Percentiles rank a stretch among this genome's conserved stretches.
These are phyloP conservation scores for Drosophila pallidifrons DNA, from an alignment of 1,140 invertebrate species.

Conservation along the genomic window DNA sequence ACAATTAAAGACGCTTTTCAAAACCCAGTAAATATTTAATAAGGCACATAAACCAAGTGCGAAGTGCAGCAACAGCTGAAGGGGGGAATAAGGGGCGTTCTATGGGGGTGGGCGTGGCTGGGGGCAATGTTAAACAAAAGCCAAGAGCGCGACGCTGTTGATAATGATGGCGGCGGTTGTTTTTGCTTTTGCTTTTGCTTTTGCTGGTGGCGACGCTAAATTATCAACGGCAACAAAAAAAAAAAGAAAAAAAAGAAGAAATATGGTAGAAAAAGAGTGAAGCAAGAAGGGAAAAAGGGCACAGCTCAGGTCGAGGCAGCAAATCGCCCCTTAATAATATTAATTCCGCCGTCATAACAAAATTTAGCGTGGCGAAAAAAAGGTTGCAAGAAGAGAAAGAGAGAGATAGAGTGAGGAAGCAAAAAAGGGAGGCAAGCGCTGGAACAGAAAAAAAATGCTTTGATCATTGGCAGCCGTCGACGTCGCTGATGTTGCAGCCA, in stretches of 20 bases:
- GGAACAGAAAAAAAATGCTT: slow-evolving; percentile 58
- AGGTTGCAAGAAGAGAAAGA: slow-evolving; percentile 10
- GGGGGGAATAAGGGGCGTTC: neutral
- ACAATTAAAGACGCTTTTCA: slow-evolving; percentile 79
- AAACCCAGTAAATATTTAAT: slow-evolving; percentile 78
- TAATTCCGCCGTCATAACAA: slow-evolving; percentile 83
- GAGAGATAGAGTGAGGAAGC: neutral
- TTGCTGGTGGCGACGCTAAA: slow-evolving; percentile 60
- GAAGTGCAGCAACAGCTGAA: slow-evolving; percentile 24
- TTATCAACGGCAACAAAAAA: slow-evolving; percentile 63
- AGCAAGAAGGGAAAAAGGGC: slow-evolving; percentile 35
- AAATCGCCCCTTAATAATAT: slow-evolving; percentile 80
- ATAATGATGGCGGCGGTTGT: slow-evolving; percentile 56
- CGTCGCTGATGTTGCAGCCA: slow-evolving; percentile 22
- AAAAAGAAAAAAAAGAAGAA: slow-evolving; percentile 14
- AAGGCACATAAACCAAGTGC: slow-evolving; percentile 55
- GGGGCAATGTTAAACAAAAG: slow-evolving; percentile 66
- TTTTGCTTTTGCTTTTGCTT: slow-evolving; percentile 23
- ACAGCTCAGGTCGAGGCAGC: slow-evolving; percentile 46
- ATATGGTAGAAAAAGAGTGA: slow-evolving; percentile 10
- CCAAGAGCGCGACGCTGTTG: slow-evolving; percentile 58
- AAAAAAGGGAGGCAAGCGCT: slow-evolving; percentile 52
- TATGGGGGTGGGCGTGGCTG: neutral
- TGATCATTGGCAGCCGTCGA: slow-evolving; percentile 71
- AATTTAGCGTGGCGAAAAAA: slow-evolving; percentile 69